Percentiles rank a stretch among this genome's conserved stretches.
These are phyloP conservation scores for Cantharis rufa DNA, from an alignment of 2,888 invertebrate species.

Conservation along the genomic window DNA sequence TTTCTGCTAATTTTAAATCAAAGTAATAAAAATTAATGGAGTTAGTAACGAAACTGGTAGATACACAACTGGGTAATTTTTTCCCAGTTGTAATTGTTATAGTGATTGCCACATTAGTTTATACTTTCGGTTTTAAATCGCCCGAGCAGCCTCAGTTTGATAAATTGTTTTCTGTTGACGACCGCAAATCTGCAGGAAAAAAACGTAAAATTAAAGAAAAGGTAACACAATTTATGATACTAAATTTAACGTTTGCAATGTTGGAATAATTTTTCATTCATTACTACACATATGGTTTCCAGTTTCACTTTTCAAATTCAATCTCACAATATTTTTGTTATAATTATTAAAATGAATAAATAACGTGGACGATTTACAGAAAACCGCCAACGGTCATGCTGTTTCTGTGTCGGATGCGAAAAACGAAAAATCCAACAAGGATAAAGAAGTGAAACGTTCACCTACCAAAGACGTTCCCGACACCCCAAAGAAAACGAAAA, in stretches of 20 bases:
- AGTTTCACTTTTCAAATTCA: background rate
- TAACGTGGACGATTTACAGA: constrained; percentile 52
- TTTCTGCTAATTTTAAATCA: constrained; percentile 23
- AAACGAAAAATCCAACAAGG: constrained; percentile 63
- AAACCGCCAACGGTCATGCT: constrained; percentile 67
- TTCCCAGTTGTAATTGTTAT: constrained; percentile 67
- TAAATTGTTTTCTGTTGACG: constrained; percentile 68
- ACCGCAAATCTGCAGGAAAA: constrained; percentile 70
- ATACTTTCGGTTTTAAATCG: constrained; percentile 78
- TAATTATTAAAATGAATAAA: background rate
- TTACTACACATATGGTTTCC: background rate
- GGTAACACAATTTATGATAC: constrained; percentile 55
- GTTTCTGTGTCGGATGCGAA: constrained; percentile 62
- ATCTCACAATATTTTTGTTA: background rate
- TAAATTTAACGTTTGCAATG: background rate
- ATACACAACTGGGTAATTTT: constrained; percentile 62
- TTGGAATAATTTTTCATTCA: background rate
- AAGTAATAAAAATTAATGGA: constrained; percentile 57
- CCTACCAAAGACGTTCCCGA: constrained; percentile 61
- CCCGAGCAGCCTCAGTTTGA: constrained; percentile 81
- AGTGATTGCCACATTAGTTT: constrained; percentile 73
- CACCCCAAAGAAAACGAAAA: constrained; percentile 52
- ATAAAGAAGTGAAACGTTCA: constrained; percentile 52
- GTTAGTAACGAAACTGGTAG: constrained; percentile 62
- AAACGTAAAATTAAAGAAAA: constrained; percentile 74